Percentiles rank a stretch among this genome's conserved stretches.
Evolutionary conservation across 1,140 invertebrate genomes (phyloP).

Genomic region (Psilanteris sp.): DNA sequence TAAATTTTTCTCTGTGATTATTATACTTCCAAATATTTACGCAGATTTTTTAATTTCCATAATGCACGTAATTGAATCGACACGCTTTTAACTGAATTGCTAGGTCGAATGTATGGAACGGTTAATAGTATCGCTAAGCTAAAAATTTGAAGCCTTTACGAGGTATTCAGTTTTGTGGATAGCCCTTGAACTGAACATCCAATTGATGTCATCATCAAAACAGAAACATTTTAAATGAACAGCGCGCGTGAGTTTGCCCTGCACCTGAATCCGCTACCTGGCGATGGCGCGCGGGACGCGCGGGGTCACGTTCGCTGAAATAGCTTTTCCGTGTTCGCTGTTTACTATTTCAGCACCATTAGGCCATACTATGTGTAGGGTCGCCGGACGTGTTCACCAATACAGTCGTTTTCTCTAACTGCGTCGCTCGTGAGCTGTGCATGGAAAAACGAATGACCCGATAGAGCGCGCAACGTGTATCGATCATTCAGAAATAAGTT

Average conservation of each 20-base stretch:
- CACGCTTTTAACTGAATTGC: too few species aligned
- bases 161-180: background rate
- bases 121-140: too few species aligned
- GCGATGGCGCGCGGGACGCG: conserved; percentile 13
- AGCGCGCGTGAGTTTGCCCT: conserved; percentile 10
- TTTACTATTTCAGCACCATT: conserved; percentile 64
- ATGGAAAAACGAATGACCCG: conserved; percentile 53
- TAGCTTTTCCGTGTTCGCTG: conserved; percentile 63
- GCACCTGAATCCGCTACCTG: conserved; percentile 30
- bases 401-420: conserved; percentile 40
- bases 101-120: too few species aligned
- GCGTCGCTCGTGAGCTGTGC: conserved; percentile 15
- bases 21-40: too few species aligned
- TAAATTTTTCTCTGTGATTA: too few species aligned
- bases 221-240: conserved; percentile 36
- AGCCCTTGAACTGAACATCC: background rate
- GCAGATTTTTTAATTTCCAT: too few species aligned
- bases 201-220: conserved; percentile 18
- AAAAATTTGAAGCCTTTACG: too few species aligned
- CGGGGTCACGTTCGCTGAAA: conserved; percentile 18
- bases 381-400: conserved; percentile 48
- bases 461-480: conserved; percentile 49
- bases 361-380: conserved; percentile 25
- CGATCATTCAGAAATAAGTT: conserved; percentile 61
- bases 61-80: too few species aligned